Evolutionary conservation across 30 jellyfish, hydroid and myxozoan species (phyloP), one percentile per base, ranked within the genome.

Genomic region (Morbakka virulenta): DNA sequence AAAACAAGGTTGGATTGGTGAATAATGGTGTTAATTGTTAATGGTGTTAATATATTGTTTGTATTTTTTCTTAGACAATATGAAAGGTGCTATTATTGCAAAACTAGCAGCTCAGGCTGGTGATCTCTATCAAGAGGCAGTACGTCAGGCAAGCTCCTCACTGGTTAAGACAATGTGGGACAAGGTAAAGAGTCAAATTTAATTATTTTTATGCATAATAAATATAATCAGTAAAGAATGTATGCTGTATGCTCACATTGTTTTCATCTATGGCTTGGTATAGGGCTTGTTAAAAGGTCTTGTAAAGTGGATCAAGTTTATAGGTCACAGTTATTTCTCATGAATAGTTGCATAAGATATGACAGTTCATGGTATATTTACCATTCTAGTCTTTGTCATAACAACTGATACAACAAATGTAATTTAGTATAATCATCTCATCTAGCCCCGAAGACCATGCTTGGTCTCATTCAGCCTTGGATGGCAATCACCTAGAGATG

Each of bases 11-110:
- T 47, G 61, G n/a, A n/a, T n/a, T n/a, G n/a, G n/a, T n/a, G n/a
- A n/a, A n/a, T n/a, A n/a, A n/a, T n/a, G n/a, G n/a, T n/a, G n/a
- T n/a, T n/a, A n/a, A n/a, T n/a, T n/a, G 33, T 4, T 62, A 50
- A 13, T 21, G 13, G 2, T 28, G 29, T 72, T 72, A 6, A 2
- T 24, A 41, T 4, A 13, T 26, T 1, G 11, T 1, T 33, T 47
- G 4, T 61, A 25, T 49, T 23, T 66, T 32, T 62, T 77, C 29
- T 13, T 57, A 92, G 98, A 86, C 48, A 92, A 92, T 31, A 92
- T 85, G 96, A 92, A 92, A 47, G 98, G 74, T 62, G 94, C 95
- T 27, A 86, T 85, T 49, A 90, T 92, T 24, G 98, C 98, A 22
- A 92, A 92, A 63, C 71, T 92, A 64, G 98, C 98, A 33, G 84